phyloP scores from a whole-genome alignment of 2,113 vertebrate species.

The Micronycteris hirsuta region DNA sequence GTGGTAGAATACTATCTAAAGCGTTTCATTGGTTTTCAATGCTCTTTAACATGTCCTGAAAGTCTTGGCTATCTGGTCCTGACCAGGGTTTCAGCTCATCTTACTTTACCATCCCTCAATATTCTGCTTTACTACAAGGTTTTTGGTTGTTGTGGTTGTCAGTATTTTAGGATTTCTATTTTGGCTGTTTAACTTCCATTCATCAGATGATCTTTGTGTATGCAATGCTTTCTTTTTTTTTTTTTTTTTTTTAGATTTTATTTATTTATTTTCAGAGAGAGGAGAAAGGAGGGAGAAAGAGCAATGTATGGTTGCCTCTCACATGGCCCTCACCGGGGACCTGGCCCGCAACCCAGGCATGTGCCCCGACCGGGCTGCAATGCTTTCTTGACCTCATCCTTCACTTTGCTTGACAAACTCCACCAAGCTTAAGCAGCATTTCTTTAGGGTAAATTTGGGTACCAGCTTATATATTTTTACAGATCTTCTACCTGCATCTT shows the following conservation, averaged over 20 bases:
- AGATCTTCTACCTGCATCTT: background rate
- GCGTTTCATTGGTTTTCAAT: background rate
- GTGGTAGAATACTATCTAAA: background rate
- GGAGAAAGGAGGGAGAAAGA: too few species aligned
- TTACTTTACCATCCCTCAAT: background rate
- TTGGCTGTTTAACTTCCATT: background rate
- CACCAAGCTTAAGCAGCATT: background rate
- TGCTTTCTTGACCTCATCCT: background rate
- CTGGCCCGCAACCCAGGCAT: too few species aligned
- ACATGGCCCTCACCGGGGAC: too few species aligned
- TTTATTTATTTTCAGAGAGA: too few species aligned
- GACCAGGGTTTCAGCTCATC: background rate
- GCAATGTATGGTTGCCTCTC: too few species aligned
- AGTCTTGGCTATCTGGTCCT: background rate
- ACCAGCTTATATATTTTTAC: background rate
- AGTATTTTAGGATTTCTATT: background rate
- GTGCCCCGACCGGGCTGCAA: too few species aligned
- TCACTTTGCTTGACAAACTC: background rate
- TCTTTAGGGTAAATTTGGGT: background rate
- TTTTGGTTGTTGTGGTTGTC: background rate
- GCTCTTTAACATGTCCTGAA: background rate
- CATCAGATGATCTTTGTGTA: background rate
- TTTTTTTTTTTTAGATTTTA: too few species aligned
- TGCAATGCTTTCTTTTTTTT: background rate
- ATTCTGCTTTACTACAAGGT: background rate